Evolutionary conservation across 2,888 invertebrate genomes (phyloP).

Genomic region (Oscheius sp.): DNA sequence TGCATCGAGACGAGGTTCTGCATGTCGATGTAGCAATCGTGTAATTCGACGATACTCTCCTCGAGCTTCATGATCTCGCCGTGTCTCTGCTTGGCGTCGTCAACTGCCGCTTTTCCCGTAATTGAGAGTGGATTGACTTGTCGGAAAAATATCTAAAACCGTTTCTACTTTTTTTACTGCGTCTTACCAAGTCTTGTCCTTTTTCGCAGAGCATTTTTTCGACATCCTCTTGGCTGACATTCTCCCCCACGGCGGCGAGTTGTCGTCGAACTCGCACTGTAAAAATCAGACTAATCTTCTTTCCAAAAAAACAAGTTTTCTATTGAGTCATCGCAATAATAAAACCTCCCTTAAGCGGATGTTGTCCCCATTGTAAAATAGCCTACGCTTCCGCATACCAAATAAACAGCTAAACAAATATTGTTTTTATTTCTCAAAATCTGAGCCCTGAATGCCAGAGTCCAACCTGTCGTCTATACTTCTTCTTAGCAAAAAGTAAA

Average conservation of each 20-base stretch:
- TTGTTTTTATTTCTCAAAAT: too few relatives aligned
- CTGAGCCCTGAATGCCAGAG: too few relatives aligned
- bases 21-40: conserved; percentile 99
- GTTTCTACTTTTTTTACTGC: too few relatives aligned
- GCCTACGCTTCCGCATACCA: not conserved
- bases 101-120: conserved; percentile 59
- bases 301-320: too few relatives aligned
- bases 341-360: too few relatives aligned
- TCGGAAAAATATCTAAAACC: conserved; percentile 63
- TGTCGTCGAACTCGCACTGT: conserved; percentile 64
- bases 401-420: not conserved
- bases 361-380: not conserved
- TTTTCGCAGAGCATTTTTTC: conserved; percentile 57
- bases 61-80: conserved; percentile 99
- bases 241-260: conserved; percentile 63
- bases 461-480: too few relatives aligned
- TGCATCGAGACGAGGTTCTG: conserved; percentile 85
- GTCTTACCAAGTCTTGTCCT: conserved; percentile 16
- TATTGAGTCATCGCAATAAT: too few relatives aligned
- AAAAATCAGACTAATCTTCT: too few relatives aligned
- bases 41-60: conserved; percentile 96
- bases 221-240: conserved; percentile 57
- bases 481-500: not conserved
- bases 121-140: conserved; percentile 63
- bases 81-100: conserved; percentile 78